phyloP scores from a whole-genome alignment of 2,888 invertebrate genomes.

The Epinotia nisella region DNA sequence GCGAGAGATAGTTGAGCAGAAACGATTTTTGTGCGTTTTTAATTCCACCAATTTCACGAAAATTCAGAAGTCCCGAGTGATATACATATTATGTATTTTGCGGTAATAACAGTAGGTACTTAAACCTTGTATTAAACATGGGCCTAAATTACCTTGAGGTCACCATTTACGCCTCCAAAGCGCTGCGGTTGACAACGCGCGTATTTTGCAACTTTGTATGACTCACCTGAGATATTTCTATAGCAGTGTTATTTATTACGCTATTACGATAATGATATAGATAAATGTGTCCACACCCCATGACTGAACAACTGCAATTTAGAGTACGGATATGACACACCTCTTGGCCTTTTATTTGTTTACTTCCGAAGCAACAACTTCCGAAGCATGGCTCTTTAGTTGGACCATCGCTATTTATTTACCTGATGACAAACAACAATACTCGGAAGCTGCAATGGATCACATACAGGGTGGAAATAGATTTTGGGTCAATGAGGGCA shows the following conservation, averaged over 20 bases:
- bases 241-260: background rate
- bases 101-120: background rate
- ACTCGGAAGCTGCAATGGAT: no score
- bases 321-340: background rate
- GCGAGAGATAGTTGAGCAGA: no score
- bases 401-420: no score
- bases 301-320: background rate
- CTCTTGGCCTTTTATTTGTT: background rate
- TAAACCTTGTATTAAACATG: conserved; percentile 1
- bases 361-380: background rate
- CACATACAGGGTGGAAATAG: no score
- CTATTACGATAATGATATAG: background rate
- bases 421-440: no score
- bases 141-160: conserved; percentile 9
- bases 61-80: background rate
- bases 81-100: conserved; percentile 5
- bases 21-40: no score
- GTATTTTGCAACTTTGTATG: conserved; percentile 12
- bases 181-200: conserved; percentile 3
- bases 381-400: no score
- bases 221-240: background rate
- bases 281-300: background rate
- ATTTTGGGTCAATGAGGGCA: no score
- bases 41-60: no score
- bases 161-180: conserved; percentile 16